phyloP scores from a whole-genome alignment of 2,888 invertebrate species.

The Drosophila parthenogenetica region DNA sequence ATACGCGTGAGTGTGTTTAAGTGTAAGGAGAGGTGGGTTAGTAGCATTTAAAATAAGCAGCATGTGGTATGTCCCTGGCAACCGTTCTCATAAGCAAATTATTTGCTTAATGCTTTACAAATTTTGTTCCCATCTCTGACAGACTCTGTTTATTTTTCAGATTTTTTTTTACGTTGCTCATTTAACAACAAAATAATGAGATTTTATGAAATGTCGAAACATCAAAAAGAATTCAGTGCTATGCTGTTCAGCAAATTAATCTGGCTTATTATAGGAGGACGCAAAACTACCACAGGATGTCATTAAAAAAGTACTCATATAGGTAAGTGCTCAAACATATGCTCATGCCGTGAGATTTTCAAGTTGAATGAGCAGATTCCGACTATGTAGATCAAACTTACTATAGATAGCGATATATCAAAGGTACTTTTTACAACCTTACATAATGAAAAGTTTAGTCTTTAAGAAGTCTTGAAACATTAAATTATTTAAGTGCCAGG shows the following conservation, averaged over 20 bases:
- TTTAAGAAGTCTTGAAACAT: not conserved
- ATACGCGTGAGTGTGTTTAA: not conserved
- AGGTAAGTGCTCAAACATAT: slow-evolving; percentile 2
- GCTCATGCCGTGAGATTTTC: not conserved
- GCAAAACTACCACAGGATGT: slow-evolving; percentile 43
- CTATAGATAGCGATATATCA: too few relatives aligned
- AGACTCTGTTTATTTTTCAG: slow-evolving; percentile 10
- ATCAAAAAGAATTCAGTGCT: slow-evolving; percentile 55
- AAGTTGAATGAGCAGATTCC: not conserved
- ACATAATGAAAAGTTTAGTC: too few relatives aligned
- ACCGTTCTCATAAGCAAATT: slow-evolving; percentile 47
- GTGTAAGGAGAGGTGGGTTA: not conserved
- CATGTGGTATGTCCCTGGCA: slow-evolving; percentile 45
- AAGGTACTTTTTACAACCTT: too few relatives aligned
- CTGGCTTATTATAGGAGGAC: slow-evolving; percentile 57
- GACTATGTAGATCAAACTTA: not conserved
- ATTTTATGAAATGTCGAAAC: slow-evolving; percentile 59
- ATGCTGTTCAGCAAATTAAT: slow-evolving; percentile 58
- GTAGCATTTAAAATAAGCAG: slow-evolving; percentile 18
- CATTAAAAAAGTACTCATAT: slow-evolving; percentile 6
- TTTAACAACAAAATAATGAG: slow-evolving; percentile 64
- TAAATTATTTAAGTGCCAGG: too few relatives aligned
- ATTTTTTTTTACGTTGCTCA: slow-evolving; percentile 19
- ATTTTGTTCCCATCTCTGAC: slow-evolving; percentile 27
- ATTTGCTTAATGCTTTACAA: slow-evolving; percentile 42